Percentiles rank a stretch among this genome's conserved stretches.
Conservation (phyloP, 1,140 invertebrate species). For the Zaprionus capensis region DNA sequence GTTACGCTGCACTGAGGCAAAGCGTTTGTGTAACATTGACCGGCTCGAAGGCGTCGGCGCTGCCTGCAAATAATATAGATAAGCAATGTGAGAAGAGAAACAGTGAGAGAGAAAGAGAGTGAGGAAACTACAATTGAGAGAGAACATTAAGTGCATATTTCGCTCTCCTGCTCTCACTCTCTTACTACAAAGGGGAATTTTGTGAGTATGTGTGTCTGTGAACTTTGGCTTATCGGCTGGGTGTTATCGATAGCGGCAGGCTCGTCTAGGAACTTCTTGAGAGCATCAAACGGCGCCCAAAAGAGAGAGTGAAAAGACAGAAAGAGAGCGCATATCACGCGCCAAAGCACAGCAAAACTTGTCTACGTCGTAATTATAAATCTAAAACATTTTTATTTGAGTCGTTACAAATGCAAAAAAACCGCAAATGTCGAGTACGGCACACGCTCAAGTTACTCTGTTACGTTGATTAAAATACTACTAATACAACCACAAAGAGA, state of each 20-base stretch:
- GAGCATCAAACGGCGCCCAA: background rate
- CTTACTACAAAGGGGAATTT: background rate
- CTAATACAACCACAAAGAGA: too few relatives aligned
- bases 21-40: slow-evolving; percentile 35
- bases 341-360: slow-evolving; percentile 5
- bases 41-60: slow-evolving; percentile 22
- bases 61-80: slow-evolving; percentile 43
- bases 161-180: background rate
- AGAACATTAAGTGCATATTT: background rate
- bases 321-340: background rate
- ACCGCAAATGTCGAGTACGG: background rate
- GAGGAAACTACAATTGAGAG: slow-evolving; percentile 19
- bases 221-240: slow-evolving; percentile 17
- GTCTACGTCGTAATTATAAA: slow-evolving; percentile 39
- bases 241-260: slow-evolving; percentile 27
- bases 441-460: background rate
- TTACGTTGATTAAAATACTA: slow-evolving; percentile 1
- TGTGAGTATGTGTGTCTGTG: background rate
- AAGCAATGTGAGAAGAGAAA: slow-evolving; percentile 13
- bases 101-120: background rate
- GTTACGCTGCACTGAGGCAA: slow-evolving; percentile 35
- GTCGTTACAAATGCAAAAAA: background rate
- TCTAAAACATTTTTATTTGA: slow-evolving; percentile 13
- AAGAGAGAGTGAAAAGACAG: slow-evolving; percentile 16
- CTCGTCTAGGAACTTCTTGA: slow-evolving; percentile 22